phyloP scores from a whole-genome alignment of 2,113 vertebrate genomes.

The Catharus fuscescens region DNA sequence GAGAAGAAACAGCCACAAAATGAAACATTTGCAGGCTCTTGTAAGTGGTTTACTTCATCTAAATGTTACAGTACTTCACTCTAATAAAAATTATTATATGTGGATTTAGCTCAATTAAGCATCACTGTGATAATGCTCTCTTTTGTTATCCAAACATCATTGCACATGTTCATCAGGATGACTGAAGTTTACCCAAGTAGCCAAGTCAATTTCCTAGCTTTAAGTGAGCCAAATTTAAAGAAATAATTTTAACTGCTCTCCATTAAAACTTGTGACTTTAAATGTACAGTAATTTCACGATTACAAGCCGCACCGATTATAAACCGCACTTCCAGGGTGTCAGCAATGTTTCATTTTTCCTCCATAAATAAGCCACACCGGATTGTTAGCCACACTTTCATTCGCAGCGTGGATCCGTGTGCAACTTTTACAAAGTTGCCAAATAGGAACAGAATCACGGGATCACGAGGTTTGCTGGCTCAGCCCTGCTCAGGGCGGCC shows the following conservation, averaged over 20 bases:
- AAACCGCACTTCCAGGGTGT: too few species aligned
- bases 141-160: slow-evolving; percentile 46
- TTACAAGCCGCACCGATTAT: too few species aligned
- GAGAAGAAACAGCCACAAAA: slow-evolving; percentile 17
- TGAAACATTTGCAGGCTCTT: neutral
- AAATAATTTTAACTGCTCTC: slow-evolving; percentile 11
- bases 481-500: too few species aligned
- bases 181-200: slow-evolving; percentile 20
- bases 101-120: slow-evolving; percentile 53
- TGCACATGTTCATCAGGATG: slow-evolving; percentile 20
- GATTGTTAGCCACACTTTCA: too few species aligned
- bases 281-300: neutral
- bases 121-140: slow-evolving; percentile 35
- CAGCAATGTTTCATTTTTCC: too few species aligned
- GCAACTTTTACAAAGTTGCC: too few species aligned
- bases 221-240: slow-evolving; percentile 14
- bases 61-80: slow-evolving; percentile 1
- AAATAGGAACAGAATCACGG: too few species aligned
- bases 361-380: too few species aligned
- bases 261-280: neutral
- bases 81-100: slow-evolving; percentile 16
- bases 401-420: too few species aligned
- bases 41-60: neutral
- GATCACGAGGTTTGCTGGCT: too few species aligned
- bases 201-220: slow-evolving; percentile 11